Percentiles rank a stretch among this genome's conserved stretches.
phyloP scores from a whole-genome alignment of 2,888 invertebrate species.

The Mactromeris polynyma region DNA sequence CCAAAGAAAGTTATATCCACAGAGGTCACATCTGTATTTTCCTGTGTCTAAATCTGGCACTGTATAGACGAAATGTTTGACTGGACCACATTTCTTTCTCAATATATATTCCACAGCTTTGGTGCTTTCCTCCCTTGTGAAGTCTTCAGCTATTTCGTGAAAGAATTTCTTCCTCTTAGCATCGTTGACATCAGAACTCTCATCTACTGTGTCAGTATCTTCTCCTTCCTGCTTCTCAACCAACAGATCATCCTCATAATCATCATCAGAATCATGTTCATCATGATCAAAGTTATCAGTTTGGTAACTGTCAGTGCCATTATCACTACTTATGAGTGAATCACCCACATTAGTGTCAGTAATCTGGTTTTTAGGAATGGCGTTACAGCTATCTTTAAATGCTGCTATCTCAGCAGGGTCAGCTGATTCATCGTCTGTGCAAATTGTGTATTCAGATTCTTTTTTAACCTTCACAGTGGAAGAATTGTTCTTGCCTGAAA shows the following conservation, averaged over 20 bases:
- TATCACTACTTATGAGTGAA: neutral
- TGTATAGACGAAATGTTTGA: neutral
- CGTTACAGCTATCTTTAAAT: neutral
- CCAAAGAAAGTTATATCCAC: constrained; percentile 48
- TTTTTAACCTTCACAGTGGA: neutral
- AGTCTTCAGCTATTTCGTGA: constrained; percentile 20
- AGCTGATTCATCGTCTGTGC: neutral
- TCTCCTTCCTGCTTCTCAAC: neutral
- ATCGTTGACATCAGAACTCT: neutral
- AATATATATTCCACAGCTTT: neutral
- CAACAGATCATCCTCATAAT: constrained; percentile 11
- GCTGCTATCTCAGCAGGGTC: neutral
- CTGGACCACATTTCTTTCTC: neutral
- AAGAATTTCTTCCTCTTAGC: constrained; percentile 9
- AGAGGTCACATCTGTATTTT: constrained; percentile 40
- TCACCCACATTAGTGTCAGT: constrained; percentile 4
- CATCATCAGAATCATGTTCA: neutral
- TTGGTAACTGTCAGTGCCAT: neutral
- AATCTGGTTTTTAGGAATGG: neutral
- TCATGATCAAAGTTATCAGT: neutral
- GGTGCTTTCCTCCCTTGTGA: neutral
- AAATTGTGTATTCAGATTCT: neutral
- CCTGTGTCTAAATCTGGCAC: constrained; percentile 38
- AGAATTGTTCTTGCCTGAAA: neutral
- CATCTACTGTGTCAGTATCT: neutral